Evolutionary conservation across 2,888 invertebrate genomes (phyloP), one percentile per base, ranked within the genome.

Genomic region (Rhamnusium bicolor): DNA sequence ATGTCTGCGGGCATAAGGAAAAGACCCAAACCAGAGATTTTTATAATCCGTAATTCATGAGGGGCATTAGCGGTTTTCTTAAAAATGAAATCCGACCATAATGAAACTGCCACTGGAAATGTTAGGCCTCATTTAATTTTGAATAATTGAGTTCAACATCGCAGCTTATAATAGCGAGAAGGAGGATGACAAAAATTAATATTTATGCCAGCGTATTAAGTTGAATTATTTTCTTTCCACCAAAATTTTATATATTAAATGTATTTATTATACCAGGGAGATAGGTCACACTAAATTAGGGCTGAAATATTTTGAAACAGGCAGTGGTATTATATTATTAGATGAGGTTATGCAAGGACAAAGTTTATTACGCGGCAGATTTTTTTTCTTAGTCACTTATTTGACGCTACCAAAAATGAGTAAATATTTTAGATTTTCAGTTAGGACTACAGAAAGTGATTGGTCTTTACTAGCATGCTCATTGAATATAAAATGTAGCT

Each of bases 121-220:
- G 75, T 74, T 75, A 73, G 74, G 74, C 75, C 74, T 70, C 73
- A 73, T 73, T 77, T 79, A 75, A 74, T 77, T 71, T 62, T 77
- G 79, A 79, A 79, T 79, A 79, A 77, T 76, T 77, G 72, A 75
- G 71, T 65, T 53, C 56, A 60, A 58, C 47, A 67, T 68, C 67
- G 70, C 32, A 49, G 66, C 71, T 32, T 32, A 32, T 32, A 58
- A 32, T 29, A 18, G 58, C 58, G 19, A 27, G 66, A 46, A 19
- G 67, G 49, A 27, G 46, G 69, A 69, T 40, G 72, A 72, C 65
- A 67, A 74, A 76, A 74, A 76, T 76, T 74, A 72, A 72, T 69
- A 76, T 76, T 76, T 71, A 76, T 71, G 65, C 60, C 47, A 7
- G 46, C 32, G 54, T 60, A 68, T 76, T 74, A 74, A 63, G 32